Evolutionary conservation across 2,797 vertebrate genomes (phyloP).

Genomic region (Hippopotamyrus pictus): DNA sequence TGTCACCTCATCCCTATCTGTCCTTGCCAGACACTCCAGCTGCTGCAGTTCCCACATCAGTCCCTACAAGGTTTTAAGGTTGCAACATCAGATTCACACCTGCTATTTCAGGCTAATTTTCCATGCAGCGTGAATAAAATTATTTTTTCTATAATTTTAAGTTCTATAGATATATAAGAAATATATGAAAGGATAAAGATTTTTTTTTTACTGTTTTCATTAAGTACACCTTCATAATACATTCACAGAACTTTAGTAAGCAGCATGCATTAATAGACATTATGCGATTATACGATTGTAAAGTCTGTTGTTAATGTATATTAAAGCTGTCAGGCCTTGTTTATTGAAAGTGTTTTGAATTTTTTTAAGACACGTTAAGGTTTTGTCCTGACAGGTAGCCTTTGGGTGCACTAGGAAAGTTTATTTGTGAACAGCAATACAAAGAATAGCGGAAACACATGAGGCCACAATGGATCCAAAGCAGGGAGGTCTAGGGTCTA

Average conservation of each 20-base stretch:
- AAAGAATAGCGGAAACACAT: background rate
- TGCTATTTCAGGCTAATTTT: background rate
- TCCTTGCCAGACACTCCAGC: constrained; percentile 25
- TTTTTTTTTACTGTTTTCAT: background rate
- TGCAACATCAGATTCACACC: background rate
- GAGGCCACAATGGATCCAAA: background rate
- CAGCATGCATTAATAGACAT: background rate
- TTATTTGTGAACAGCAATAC: background rate
- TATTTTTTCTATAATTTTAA: background rate
- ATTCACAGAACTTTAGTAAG: background rate
- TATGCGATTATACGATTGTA: background rate
- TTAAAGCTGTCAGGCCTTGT: background rate
- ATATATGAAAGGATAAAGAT: background rate
- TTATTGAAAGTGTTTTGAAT: background rate
- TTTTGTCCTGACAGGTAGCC: background rate
- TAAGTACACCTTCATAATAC: background rate
- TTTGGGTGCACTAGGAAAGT: background rate
- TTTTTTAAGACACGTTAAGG: background rate
- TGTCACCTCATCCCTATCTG: constrained; percentile 24
- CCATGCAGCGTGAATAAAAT: background rate
- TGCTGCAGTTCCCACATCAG: constrained; percentile 44
- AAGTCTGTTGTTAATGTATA: background rate
- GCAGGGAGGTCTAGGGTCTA: background rate
- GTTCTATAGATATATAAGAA: background rate
- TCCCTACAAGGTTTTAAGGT: background rate